Evolutionary conservation across 2,797 vertebrate genomes (phyloP), one percentile per base, ranked within the genome.

Genomic region (Myripristis murdjan): DNA sequence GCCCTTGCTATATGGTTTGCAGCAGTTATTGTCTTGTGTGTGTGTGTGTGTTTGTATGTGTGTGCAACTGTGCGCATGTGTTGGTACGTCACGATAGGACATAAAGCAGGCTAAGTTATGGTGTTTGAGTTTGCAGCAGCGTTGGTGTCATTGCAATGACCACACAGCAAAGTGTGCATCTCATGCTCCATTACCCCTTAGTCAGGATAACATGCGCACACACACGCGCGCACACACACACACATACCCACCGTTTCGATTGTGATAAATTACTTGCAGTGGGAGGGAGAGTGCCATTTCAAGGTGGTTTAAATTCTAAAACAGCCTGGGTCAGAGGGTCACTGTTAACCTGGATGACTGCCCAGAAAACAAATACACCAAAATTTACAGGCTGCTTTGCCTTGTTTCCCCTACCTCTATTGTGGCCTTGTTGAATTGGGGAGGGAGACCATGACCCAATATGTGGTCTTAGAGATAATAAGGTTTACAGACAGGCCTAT

Each of bases 251-350:
- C 81, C 73, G 70, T 75, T 85, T 88, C 94, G 91, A 94, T 93
- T 90, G 92, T 92, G 93, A 95, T 93, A 88, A 94, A 95, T 94
- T 70, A 80, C 90, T 77, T 59, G 70, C 61, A 6, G 75, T 79
- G 74, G 79, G 77, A 79, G 77, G 71, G 77, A 85, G 70, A 85
- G 79, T 66, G 86, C 84, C 87, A 79, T 93, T 95, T 95, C 89
- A 94, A 93, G 93, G 93, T 92, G 91, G 88, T 92, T 94, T 89
- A 92, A 92, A 91, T 94, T 92, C 85, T 81, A 89, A 92, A 92
- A 88, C 70, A 81, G 87, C n/a, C 20, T 62, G 73, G 87, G 85
- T 86, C 87, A 83, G 16, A 53, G 80, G 91, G 90, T 93, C 84
- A 74, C 65, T 48, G 63, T 86, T 85, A 84, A 80, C 68, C 85